Conservation (phyloP, 2,113 vertebrate genomes). For the Hydrolagus affinis region DNA sequence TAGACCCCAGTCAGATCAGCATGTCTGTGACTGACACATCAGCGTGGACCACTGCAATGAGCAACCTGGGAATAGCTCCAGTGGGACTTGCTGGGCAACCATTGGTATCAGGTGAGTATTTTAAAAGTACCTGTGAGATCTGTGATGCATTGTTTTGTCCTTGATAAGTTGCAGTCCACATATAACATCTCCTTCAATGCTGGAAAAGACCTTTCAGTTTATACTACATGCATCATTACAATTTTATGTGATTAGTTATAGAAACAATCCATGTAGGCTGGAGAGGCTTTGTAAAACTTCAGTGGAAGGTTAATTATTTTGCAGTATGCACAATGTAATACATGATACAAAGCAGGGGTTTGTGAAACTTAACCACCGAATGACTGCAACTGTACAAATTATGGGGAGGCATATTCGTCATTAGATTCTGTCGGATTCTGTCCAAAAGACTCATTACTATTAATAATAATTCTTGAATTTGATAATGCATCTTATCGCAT, state of each 20-base stretch:
- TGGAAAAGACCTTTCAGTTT: background rate
- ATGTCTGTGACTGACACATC: slow-evolving; percentile 74
- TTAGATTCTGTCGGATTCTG: no score
- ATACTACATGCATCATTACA: background rate
- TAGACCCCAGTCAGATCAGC: slow-evolving; percentile 73
- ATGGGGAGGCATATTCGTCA: no score
- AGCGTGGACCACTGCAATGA: slow-evolving; percentile 90
- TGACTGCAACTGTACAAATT: no score
- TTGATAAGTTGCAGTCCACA: background rate
- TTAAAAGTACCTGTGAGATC: background rate
- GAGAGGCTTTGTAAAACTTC: background rate
- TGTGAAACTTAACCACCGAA: no score
- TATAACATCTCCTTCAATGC: no score
- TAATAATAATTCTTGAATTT: no score
- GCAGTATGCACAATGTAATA: background rate
- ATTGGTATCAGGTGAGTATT: slow-evolving; percentile 74
- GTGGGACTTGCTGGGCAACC: slow-evolving; percentile 79
- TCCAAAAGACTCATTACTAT: no score
- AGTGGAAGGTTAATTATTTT: background rate
- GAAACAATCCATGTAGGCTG: background rate
- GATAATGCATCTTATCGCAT: no score
- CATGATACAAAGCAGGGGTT: no score
- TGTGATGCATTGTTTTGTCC: background rate
- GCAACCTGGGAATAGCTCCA: slow-evolving; percentile 84
- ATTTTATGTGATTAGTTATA: background rate